Evolutionary conservation across 2,797 vertebrate species (phyloP), one percentile per base, ranked within the genome.

Genomic region (Ficedula albicollis): DNA sequence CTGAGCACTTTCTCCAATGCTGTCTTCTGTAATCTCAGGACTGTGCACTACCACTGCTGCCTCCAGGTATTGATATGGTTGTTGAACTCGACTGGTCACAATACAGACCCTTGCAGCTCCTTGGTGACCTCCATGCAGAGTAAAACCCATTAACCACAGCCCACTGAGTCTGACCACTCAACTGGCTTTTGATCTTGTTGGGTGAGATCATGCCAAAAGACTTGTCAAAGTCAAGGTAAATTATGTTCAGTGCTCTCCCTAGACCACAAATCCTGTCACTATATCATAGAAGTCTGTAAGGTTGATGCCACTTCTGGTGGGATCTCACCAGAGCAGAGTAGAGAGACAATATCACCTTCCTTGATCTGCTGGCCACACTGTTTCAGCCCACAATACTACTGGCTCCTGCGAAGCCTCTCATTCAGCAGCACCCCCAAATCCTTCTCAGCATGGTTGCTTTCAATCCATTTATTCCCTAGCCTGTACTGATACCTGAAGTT

Each of bases 201-300:
- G 27, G 16, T 10, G 1, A 74, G 26, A 80, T 11, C 9, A 22
- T 46, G 23, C 32, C 52, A 77, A 56, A 87, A 77, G 23, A 55
- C 56, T 74, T 59, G 17, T 12, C 68, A 5, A 83, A 93, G 32
- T 67, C 54, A 87, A 91, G 39, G 41, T 59, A 93, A 87, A 83
- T 43, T 4, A 58, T n/a, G 60, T 58, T 78, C 30, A 32, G 4
- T 85, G 38, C 38, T 67, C 60, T 80, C 15, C 9, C 34, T 46
- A 41, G 21, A 41, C 10, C 32, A 74, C 26, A 77, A 15, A 87
- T 64, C 44, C 32, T 39, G 19, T 32, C n/a, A 58, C 5, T 73
- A 84, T 82, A 76, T 34, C 43, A 84, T 0, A 67, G 29, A 67
- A 73, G 12, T 41, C 29, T 51, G 11, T 9, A 48, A 59, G 32